Evolutionary conservation across 1,140 invertebrate species (phyloP).

Genomic region (Luehdorfia chinensis): DNA sequence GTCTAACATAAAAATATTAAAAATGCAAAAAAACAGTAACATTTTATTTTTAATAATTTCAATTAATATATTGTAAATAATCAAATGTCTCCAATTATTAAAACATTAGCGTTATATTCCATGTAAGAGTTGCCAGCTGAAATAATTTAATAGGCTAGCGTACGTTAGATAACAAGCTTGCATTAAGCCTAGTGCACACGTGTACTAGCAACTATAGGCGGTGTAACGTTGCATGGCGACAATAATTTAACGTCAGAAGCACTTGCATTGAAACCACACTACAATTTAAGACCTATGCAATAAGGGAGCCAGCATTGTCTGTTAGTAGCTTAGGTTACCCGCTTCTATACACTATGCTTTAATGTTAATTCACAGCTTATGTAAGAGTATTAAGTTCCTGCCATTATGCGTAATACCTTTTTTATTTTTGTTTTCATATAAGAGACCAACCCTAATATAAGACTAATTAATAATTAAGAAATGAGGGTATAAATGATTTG

Average conservation of each 20-base stretch:
- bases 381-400: background rate
- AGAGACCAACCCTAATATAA: constrained; percentile 26
- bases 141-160: constrained; percentile 36
- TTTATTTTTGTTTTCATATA: background rate
- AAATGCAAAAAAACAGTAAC: no score
- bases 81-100: no score
- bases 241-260: constrained; percentile 70
- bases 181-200: constrained; percentile 56
- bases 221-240: constrained; percentile 59
- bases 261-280: constrained; percentile 70
- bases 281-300: constrained; percentile 73
- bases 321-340: constrained; percentile 55
- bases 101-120: no score
- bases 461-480: no score
- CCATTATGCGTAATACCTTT: background rate
- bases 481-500: constrained; percentile 21
- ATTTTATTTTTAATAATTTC: no score
- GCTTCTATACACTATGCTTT: constrained; percentile 47
- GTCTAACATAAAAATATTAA: no score
- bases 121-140: no score
- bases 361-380: constrained; percentile 37
- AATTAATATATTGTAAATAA: no score
- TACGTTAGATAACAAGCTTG: constrained; percentile 35
- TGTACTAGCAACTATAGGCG: constrained; percentile 43
- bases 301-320: constrained; percentile 69